phyloP scores from a whole-genome alignment of 2,888 invertebrate genomes.

The Dexiosoma caninum region DNA sequence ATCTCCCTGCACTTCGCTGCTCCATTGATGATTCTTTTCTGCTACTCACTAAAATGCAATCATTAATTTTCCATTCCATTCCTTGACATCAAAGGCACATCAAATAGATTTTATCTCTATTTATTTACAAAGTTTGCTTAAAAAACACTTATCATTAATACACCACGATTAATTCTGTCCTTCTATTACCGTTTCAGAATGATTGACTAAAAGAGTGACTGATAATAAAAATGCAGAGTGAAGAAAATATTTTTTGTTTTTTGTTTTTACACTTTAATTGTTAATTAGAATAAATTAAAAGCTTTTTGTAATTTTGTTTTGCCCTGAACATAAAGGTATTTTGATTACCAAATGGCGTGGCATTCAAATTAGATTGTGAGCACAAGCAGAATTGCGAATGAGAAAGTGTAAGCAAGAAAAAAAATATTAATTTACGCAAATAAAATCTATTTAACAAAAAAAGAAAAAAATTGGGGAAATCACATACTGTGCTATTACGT shows the following conservation, averaged over 20 bases:
- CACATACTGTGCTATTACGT: too few species aligned
- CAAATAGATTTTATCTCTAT: too few species aligned
- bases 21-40: too few species aligned
- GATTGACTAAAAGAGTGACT: neutral
- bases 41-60: too few species aligned
- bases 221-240: neutral
- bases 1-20: too few species aligned
- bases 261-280: conserved; percentile 49
- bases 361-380: neutral
- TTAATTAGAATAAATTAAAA: conserved; percentile 56
- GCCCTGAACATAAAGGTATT: conserved; percentile 21
- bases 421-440: conserved; percentile 17
- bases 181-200: neutral
- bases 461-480: neutral
- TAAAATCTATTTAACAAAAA: conserved; percentile 4
- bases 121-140: too few species aligned
- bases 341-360: conserved; percentile 46
- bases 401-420: neutral
- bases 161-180: neutral
- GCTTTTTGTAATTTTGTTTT: conserved; percentile 6
- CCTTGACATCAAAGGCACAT: too few species aligned
- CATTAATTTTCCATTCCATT: too few species aligned
- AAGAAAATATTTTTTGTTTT: neutral
- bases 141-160: neutral
- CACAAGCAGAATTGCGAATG: neutral